phyloP scores from a whole-genome alignment of 1,140 invertebrate genomes.

The Onthophagus taurus region DNA sequence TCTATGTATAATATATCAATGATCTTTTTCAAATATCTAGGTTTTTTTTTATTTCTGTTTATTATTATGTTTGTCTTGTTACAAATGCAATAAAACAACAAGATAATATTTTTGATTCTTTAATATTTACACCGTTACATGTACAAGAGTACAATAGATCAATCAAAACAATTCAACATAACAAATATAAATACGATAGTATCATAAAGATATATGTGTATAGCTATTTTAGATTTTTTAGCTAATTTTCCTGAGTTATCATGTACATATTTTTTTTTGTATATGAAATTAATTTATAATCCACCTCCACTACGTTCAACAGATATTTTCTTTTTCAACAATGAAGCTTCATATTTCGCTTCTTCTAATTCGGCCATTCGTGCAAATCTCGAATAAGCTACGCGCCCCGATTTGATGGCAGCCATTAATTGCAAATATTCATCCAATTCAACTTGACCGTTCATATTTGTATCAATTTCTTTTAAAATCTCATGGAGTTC shows the following conservation, averaged over 20 bases:
- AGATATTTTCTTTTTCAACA: constrained; percentile 67
- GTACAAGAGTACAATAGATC: no score
- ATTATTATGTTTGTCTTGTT: no score
- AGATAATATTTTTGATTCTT: no score
- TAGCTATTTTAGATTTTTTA: neutral
- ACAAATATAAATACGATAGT: no score
- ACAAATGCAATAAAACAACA: no score
- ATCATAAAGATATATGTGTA: no score
- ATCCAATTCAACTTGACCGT: constrained; percentile 97
- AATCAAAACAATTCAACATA: no score
- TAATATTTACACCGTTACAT: no score
- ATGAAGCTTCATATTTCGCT: constrained; percentile 63
- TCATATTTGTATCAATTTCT: constrained; percentile 99
- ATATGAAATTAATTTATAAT: constrained; percentile 50
- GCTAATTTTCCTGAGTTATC: neutral
- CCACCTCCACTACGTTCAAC: constrained; percentile 92
- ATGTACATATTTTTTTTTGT: neutral
- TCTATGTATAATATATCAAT: no score
- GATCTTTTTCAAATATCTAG: no score
- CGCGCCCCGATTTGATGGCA: constrained; percentile 87
- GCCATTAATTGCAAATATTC: constrained; percentile 99
- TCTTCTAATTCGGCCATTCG: constrained; percentile 86
- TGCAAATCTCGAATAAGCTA: constrained; percentile 85
- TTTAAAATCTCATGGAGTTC: constrained; percentile 93
- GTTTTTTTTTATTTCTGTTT: no score